phyloP scores from a whole-genome alignment of 1,140 invertebrate genomes.

The Ceratosolen fusciceps region DNA sequence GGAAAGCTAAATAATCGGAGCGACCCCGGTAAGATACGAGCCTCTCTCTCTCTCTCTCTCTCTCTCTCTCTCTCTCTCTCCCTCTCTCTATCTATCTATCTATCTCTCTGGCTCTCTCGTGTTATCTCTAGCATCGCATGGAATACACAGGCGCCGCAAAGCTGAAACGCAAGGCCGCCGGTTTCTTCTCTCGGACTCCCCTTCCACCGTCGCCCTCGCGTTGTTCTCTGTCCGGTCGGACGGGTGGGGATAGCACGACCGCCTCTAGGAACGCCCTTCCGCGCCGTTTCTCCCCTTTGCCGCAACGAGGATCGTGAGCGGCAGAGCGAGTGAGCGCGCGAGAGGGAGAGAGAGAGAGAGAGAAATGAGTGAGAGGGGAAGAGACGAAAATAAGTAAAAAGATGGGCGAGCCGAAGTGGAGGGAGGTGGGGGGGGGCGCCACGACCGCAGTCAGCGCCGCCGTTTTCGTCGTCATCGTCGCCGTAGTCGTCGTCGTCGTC shows the following conservation, averaged over 20 bases:
- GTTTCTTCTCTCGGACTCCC: background rate
- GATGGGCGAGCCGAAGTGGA: constrained; percentile 37
- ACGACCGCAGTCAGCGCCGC: background rate
- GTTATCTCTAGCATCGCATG: background rate
- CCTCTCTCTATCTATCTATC: constrained; percentile 10
- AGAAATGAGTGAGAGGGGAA: too few relatives aligned
- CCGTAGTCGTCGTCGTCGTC: background rate
- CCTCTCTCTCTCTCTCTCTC: background rate
- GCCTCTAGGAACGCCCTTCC: constrained; percentile 71
- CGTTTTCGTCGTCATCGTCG: background rate
- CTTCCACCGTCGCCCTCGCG: constrained; percentile 17
- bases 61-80: background rate
- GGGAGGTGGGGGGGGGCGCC: background rate
- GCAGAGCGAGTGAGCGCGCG: background rate
- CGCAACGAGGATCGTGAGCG: background rate
- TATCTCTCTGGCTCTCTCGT: background rate
- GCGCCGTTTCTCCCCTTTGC: constrained; percentile 33
- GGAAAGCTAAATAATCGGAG: background rate
- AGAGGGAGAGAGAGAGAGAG: constrained; percentile 10
- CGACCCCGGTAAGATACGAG: too few relatives aligned
- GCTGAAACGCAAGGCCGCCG: background rate
- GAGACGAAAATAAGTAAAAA: constrained; percentile 29
- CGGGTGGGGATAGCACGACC: constrained; percentile 65
- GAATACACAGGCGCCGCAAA: background rate
- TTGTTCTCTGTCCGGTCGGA: constrained; percentile 48